Conservation (phyloP, 2,113 vertebrate genomes). For the Carassius carassius region DNA sequence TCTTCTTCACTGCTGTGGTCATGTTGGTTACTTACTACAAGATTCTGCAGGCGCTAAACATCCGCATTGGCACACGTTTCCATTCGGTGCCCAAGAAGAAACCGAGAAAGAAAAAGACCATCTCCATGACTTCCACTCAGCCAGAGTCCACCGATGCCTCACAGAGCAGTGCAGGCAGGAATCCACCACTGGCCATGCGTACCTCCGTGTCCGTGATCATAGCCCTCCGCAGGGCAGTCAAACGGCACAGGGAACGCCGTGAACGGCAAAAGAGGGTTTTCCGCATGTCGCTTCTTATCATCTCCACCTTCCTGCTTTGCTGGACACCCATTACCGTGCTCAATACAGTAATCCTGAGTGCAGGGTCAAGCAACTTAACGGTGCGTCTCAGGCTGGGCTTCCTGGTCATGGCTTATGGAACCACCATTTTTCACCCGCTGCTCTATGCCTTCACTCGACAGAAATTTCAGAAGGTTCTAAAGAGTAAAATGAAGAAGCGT, state of each 20-base stretch:
- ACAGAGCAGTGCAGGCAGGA: constrained; percentile 84
- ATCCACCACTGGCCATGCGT: constrained; percentile 88
- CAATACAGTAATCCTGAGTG: constrained; percentile 93
- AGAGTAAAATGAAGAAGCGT: constrained; percentile 99
- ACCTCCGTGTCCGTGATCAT: constrained; percentile 98
- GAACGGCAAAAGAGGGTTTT: constrained; percentile 96
- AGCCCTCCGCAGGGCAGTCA: constrained; percentile 91
- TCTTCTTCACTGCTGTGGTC: constrained; percentile 90
- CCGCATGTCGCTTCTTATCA: constrained; percentile 95
- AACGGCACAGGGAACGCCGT: constrained; percentile 92
- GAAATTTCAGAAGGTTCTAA: constrained; percentile 98
- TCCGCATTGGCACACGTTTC: constrained; percentile 92
- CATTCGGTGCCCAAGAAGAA: constrained; percentile 88
- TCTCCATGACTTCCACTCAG: constrained; percentile 85
- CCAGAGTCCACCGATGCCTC: constrained; percentile 84
- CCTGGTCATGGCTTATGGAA: constrained; percentile 98
- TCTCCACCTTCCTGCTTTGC: constrained; percentile 97
- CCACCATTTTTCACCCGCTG: constrained; percentile 96
- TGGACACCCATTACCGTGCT: constrained; percentile 98
- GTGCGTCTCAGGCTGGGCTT: constrained; percentile 94
- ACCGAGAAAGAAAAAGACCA: constrained; percentile 82
- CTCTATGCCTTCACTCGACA: constrained; percentile 97
- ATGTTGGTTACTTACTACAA: constrained; percentile 97
- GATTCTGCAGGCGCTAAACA: constrained; percentile 95
- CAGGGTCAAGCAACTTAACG: constrained; percentile 91